Evolutionary conservation across 64 coral and sea anemone species (phyloP).

Genomic region (Platygyra sinensis): DNA sequence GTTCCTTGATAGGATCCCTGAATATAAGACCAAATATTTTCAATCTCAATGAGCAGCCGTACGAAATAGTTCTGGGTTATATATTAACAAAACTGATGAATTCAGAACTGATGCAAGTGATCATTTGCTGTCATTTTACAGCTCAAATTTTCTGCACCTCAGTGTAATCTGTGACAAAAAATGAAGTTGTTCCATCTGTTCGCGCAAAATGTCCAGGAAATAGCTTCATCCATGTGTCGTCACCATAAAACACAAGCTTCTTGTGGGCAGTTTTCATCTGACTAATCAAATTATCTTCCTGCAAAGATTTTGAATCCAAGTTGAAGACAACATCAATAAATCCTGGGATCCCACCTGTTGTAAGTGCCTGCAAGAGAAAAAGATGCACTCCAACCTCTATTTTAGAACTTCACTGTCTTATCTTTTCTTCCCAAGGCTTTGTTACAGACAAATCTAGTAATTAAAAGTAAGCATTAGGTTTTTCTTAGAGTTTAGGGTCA

Average conservation of each 20-base stretch:
- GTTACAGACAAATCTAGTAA: background rate
- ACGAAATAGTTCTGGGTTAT: too few relatives aligned
- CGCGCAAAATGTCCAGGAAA: conserved; percentile 87
- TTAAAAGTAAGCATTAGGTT: too few relatives aligned
- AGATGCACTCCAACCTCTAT: background rate
- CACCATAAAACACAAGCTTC: conserved; percentile 90
- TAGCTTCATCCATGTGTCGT: conserved; percentile 97
- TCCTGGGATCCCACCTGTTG: conserved; percentile 90
- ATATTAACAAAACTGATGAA: too few relatives aligned
- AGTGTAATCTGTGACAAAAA: conserved; percentile 98
- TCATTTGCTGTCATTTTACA: too few relatives aligned
- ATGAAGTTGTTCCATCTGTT: conserved; percentile 93
- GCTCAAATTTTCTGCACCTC: conserved; percentile 55
- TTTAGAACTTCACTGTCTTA: background rate
- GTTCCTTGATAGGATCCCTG: too few relatives aligned
- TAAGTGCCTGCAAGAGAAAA: conserved; percentile 63
- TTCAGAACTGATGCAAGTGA: too few relatives aligned
- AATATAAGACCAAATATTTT: too few relatives aligned
- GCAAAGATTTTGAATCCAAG: conserved; percentile 68
- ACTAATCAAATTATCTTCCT: conserved; percentile 86
- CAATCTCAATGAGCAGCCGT: too few relatives aligned
- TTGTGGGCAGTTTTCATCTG: conserved; percentile 71
- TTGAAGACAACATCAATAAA: conserved; percentile 95
- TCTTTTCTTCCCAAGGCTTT: background rate
- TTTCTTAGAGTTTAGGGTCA: too few relatives aligned